Percentiles rank a stretch among this genome's conserved stretches.
phyloP scores from a whole-genome alignment of 2,888 invertebrate genomes.

The Spisula subtruncata region DNA sequence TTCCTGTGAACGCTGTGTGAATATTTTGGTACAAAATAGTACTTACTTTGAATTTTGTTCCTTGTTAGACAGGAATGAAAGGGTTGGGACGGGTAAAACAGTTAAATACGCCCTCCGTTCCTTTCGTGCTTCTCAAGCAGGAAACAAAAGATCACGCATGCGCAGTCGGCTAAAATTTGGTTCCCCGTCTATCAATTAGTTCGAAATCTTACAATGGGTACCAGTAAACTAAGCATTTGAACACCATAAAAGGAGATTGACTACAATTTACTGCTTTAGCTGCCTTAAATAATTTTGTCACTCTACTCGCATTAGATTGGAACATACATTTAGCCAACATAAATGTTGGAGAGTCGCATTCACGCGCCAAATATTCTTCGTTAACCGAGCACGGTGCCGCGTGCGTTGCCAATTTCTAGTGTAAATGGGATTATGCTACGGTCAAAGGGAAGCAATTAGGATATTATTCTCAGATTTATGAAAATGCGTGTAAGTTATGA shows the following conservation, averaged over 20 bases:
- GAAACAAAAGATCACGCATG: slow-evolving; percentile 67
- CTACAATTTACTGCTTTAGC: not conserved
- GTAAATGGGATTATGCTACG: no score
- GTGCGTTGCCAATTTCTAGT: no score
- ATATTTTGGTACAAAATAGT: not conserved
- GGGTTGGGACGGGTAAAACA: slow-evolving; percentile 53
- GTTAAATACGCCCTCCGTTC: slow-evolving; percentile 65
- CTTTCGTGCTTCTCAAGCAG: slow-evolving; percentile 61
- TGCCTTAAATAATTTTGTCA: not conserved
- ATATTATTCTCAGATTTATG: no score
- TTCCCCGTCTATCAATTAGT: not conserved
- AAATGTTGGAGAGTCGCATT: not conserved
- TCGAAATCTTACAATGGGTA: not conserved
- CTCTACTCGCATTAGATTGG: not conserved
- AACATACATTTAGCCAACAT: not conserved
- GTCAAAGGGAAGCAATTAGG: not conserved
- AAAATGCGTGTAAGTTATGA: no score
- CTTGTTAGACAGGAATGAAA: slow-evolving; percentile 23
- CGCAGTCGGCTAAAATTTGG: slow-evolving; percentile 32
- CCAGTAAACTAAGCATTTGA: slow-evolving; percentile 33
- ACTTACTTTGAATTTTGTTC: slow-evolving; percentile 37
- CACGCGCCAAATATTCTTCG: not conserved
- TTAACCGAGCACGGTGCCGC: no score
- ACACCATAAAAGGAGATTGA: slow-evolving; percentile 63
- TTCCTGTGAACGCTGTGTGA: not conserved